Evolutionary conservation across 2,888 invertebrate genomes (phyloP), one percentile per base, ranked within the genome.

Genomic region (Dioctria rufipes): DNA sequence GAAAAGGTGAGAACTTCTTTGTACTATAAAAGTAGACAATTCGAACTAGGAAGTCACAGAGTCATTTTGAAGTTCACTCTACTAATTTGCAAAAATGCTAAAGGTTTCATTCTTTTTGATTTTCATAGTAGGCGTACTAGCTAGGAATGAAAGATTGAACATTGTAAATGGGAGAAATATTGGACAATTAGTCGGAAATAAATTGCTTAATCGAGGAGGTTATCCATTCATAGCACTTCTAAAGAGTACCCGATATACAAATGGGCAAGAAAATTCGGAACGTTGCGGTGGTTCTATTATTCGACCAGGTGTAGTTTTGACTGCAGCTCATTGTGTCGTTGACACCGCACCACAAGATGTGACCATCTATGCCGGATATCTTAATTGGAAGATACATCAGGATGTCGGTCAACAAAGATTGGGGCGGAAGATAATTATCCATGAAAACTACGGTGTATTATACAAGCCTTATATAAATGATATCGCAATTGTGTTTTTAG

Each of bases 241-340:
- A 4, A 8, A 2, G 37, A 61, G 25, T 25, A 39, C 2, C 25
- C 25, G n/a, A 67, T n/a, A 25, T 25, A 25, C 25, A 25, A 25
- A 25, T 25, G 25, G 25, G 2, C 25, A 25, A 25, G 25, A 25
- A 25, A 25, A 69, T 9, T 9, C 49, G 13, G 8, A 39, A 1
- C 37, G 11, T 13, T 69, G 69, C 4, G 39, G 49, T 6, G 69
- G 69, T 25, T 37, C 69, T 3, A 69, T 69, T 37, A 69, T 69
- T 4, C 49, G 25, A 3, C 25, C n/a, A 49, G 49, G 49, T 8
- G 49, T 51, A 39, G 49, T 69, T 69, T 51, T 69, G 49, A 69
- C 69, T 13, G 69, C 69, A 9, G 69, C 69, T 39, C 69, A 69
- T 39, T 69, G 69, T 37, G 46, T 69, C 0, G 37, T 49, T 11